phyloP scores from a whole-genome alignment of 2,888 invertebrate genomes.

The Pyrgus malvae region DNA sequence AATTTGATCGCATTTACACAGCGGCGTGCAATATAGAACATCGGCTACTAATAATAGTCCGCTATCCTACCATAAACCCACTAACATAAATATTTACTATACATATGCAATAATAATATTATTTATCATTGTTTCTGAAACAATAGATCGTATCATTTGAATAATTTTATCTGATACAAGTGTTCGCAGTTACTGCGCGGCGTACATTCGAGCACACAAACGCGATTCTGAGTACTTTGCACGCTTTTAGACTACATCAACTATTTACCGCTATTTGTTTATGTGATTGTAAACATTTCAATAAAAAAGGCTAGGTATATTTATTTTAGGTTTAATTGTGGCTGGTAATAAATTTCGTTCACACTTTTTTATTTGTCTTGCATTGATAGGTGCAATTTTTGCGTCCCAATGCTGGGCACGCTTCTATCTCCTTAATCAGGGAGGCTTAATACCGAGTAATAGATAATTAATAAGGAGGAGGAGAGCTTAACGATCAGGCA shows the following conservation, averaged over 20 bases:
- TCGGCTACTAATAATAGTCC: constrained; percentile 35
- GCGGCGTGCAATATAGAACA: constrained; percentile 2
- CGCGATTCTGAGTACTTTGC: constrained; percentile 10
- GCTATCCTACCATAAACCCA: constrained; percentile 52
- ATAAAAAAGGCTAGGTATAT: too few relatives aligned
- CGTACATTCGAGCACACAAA: constrained; percentile 33
- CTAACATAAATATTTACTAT: constrained; percentile 72
- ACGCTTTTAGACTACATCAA: constrained; percentile 6
- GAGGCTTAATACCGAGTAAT: too few relatives aligned
- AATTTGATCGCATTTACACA: background rate
- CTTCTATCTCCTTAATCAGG: too few relatives aligned
- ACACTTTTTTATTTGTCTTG: too few relatives aligned
- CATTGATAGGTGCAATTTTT: too few relatives aligned
- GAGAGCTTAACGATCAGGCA: too few relatives aligned
- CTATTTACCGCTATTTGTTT: background rate
- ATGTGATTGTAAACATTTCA: background rate
- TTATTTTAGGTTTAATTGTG: too few relatives aligned
- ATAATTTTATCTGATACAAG: constrained; percentile 77
- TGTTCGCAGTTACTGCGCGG: constrained; percentile 54
- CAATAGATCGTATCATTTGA: constrained; percentile 80
- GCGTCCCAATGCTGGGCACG: too few relatives aligned
- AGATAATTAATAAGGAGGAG: too few relatives aligned
- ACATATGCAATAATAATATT: constrained; percentile 72
- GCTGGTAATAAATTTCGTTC: too few relatives aligned
- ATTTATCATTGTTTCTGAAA: constrained; percentile 77